Base-by-base conservation (phyloP, 2,888 invertebrate species). In the Griposia aprilina region DNA sequence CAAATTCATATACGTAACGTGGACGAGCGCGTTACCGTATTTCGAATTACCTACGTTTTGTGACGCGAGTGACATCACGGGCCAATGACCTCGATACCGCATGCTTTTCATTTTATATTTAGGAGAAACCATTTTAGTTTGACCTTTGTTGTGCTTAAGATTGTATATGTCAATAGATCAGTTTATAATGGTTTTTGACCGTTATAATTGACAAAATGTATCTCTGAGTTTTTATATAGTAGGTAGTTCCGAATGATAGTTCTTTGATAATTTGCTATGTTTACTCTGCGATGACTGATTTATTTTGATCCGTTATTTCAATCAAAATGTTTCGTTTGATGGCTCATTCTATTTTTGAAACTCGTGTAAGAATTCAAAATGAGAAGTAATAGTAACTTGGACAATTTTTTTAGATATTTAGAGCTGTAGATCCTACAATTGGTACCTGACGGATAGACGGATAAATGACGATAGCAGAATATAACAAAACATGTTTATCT, bases 41-140 rank as follows among this genome's bases (percentile, higher is more conserved):
- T 80, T 82, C 66, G 73, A 81, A 78, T 82, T 77, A 80, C 81
- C 82, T 83, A 87, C 82, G 85, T 85, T 89, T 78, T 86, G 83
- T 88, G 88, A 88, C 85, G 87, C 78, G 74, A 45, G 78, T 88
- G 88, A 89, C 89, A 87, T 88, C 89, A 89, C 84, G 80, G 89
- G 86, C 66, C 88, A 88, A 87, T 86, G 88, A 89, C 88, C 88
- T 86, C 85, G 48, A 85, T 74, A 83, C 88, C 81, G 82, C 81
- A 67, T 81, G 88, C 80, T 87, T 85, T 87, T 89, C 86, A 81
- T 89, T 86, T 87, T 80, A 82, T 76, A 87, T 88, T 88, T 87
- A 89, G 80, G 77, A 15, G 20, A 73, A 73, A 48, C 88, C 83
- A 87, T 83, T 86, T 89, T 83, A 82, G 23, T 60, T 52, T 89